These are phyloP conservation scores for Tetramorium simillimum DNA, from an alignment of 1,140 invertebrate genomes.

Conservation along the genomic window DNA sequence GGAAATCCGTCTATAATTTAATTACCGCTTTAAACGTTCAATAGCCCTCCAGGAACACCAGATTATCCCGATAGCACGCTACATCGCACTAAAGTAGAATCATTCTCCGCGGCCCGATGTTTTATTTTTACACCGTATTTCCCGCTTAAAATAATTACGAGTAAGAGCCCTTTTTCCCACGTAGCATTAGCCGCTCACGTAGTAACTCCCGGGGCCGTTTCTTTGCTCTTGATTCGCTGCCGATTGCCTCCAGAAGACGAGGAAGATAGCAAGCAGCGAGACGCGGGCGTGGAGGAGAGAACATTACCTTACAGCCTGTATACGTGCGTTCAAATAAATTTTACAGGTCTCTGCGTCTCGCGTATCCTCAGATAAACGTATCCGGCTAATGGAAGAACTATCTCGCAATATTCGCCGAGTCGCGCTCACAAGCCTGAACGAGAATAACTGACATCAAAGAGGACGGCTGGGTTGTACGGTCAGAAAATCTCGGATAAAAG, in stretches of 20 bases:
- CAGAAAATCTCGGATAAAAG: conserved; percentile 10
- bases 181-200: not conserved
- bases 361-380: not conserved
- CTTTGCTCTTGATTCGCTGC: not conserved
- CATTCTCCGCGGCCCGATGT: not conserved
- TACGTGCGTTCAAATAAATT: not conserved
- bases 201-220: not conserved
- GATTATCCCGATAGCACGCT: not conserved
- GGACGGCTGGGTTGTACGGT: not conserved
- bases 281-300: not conserved
- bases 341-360: not conserved
- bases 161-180: not conserved
- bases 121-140: conserved; percentile 16
- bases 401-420: not conserved
- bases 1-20: not conserved
- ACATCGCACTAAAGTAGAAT: not conserved
- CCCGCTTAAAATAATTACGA: conserved; percentile 25
- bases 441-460: conserved; percentile 48
- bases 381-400: conserved; percentile 39
- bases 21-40: not conserved
- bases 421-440: not conserved
- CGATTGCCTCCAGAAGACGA: not conserved
- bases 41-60: not conserved
- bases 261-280: not conserved
- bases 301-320: not conserved